Evolutionary conservation across 2,113 vertebrate genomes (phyloP).

Genomic region (Oxygymnocypris stewartii): DNA sequence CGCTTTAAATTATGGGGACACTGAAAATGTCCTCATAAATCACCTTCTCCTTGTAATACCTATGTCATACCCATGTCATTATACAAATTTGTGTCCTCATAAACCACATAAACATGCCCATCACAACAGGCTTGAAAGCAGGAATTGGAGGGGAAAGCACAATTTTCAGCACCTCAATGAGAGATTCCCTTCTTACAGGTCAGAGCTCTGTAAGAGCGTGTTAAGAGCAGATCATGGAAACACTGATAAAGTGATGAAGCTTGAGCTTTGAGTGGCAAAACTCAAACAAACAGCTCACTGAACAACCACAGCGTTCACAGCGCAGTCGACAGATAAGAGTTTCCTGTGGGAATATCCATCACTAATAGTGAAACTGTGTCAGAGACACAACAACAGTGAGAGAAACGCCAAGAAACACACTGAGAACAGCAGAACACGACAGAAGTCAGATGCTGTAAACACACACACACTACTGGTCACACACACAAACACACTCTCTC

Average conservation of each 20-base stretch:
- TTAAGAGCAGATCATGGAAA: neutral
- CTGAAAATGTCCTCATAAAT: no score
- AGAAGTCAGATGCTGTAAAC: neutral
- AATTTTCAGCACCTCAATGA: neutral
- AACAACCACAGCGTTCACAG: neutral
- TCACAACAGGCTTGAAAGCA: neutral
- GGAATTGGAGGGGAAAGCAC: neutral
- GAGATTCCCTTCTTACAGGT: neutral
- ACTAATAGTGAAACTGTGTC: neutral
- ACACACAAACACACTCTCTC: no score
- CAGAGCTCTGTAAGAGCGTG: neutral
- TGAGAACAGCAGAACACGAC: neutral
- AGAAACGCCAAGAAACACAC: neutral
- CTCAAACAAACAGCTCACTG: neutral
- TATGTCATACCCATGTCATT: no score
- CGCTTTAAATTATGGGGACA: no score
- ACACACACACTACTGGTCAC: neutral
- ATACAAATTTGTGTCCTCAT: no score
- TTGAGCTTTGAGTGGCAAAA: neutral
- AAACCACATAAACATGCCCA: slow-evolving; percentile 7
- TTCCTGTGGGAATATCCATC: slow-evolving; percentile 18
- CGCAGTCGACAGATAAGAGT: neutral
- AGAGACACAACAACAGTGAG: neutral
- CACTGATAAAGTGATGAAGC: neutral
- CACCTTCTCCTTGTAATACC: no score